Percentiles rank a stretch among this genome's conserved stretches.
Conservation (phyloP, 2,113 vertebrate species). For the Thermophis baileyi region DNA sequence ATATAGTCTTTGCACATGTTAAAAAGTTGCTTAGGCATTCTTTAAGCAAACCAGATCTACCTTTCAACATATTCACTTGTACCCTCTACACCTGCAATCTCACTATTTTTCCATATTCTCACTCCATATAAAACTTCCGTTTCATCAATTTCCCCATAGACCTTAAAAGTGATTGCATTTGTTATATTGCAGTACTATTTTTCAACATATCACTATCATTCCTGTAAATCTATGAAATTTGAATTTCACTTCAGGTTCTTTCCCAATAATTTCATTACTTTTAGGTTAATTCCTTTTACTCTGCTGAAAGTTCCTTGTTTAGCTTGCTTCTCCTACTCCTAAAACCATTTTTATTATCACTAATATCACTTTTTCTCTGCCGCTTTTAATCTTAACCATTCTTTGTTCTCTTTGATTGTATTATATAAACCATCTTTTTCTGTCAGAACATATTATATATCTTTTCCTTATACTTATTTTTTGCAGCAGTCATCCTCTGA, state of each 20-base stretch:
- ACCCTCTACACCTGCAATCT: neutral
- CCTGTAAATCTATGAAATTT: neutral
- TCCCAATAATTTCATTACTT: neutral
- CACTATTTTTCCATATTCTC: neutral
- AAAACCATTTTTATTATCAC: neutral
- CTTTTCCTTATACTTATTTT: neutral
- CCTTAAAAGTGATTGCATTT: neutral
- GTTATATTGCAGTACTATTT: neutral
- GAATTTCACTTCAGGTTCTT: neutral
- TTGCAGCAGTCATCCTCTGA: neutral
- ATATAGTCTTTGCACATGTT: neutral
- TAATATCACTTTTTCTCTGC: neutral
- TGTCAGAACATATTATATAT: neutral
- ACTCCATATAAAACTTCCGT: neutral
- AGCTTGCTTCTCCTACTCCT: neutral
- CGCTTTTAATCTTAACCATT: neutral
- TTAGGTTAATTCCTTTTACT: neutral
- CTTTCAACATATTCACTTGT: neutral
- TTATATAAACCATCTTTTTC: neutral
- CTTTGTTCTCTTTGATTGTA: neutral
- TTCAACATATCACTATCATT: neutral
- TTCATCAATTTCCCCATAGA: neutral
- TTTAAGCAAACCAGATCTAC: neutral
- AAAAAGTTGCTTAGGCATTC: neutral
- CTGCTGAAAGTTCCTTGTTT: neutral